These are phyloP conservation scores for Caloenas nicobarica DNA, from an alignment of 2,113 vertebrate genomes.

Conservation along the genomic window DNA sequence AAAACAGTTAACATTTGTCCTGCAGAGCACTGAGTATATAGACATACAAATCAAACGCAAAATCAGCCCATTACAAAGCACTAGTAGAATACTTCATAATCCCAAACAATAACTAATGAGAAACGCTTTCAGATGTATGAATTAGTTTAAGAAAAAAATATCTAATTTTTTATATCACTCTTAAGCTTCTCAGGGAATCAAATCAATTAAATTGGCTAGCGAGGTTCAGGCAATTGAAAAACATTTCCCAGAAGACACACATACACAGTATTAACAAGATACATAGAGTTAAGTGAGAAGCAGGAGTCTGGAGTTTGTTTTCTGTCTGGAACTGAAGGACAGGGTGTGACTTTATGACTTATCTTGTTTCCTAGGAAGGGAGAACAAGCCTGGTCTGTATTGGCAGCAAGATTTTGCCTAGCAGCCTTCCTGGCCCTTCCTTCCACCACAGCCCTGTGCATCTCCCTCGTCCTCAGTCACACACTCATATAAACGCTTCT, in stretches of 20 bases:
- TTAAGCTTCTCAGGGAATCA: neutral
- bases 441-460: neutral
- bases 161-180: neutral
- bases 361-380: neutral
- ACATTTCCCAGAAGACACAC: neutral
- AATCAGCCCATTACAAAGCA: neutral
- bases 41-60: neutral
- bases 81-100: neutral
- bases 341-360: neutral
- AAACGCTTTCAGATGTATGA: neutral
- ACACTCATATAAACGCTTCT: neutral
- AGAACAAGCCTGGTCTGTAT: neutral
- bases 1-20: neutral
- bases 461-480: neutral
- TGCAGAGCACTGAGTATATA: neutral
- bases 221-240: neutral
- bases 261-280: neutral
- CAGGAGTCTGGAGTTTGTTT: neutral
- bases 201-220: neutral
- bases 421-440: neutral
- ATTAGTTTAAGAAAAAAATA: neutral
- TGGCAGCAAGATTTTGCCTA: neutral
- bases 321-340: slow-evolving; percentile 4
- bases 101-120: neutral
- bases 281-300: neutral